Percentiles rank a stretch among this genome's conserved stretches.
phyloP scores from a whole-genome alignment of 2,888 invertebrate genomes.

The Drosophila mulleri region DNA sequence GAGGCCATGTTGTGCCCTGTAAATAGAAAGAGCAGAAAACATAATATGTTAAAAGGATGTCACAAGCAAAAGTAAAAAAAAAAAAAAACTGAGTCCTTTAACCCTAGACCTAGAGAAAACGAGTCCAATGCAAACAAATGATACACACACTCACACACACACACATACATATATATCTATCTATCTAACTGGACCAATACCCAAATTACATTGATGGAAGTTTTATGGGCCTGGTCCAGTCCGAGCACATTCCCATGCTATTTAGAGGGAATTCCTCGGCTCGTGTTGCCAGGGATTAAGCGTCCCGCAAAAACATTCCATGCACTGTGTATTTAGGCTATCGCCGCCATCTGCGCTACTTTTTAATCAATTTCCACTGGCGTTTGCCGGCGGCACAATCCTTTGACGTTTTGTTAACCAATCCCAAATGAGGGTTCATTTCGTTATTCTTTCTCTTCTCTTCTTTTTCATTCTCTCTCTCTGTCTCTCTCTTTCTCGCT shows the following conservation, averaged over 20 bases:
- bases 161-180: not conserved
- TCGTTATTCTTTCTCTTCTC: constrained; percentile 10
- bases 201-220: constrained; percentile 41
- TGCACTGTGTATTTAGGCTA: constrained; percentile 62
- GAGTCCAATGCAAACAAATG: constrained; percentile 22
- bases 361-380: constrained; percentile 76
- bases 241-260: constrained; percentile 44
- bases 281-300: constrained; percentile 41
- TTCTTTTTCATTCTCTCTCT: not conserved
- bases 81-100: not conserved
- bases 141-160: constrained; percentile 13
- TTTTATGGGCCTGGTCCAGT: constrained; percentile 35
- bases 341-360: constrained; percentile 46
- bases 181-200: constrained; percentile 24
- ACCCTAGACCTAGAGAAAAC: not conserved
- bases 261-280: constrained; percentile 31
- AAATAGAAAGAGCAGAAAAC: constrained; percentile 24
- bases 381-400: constrained; percentile 48
- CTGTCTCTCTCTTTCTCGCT: not conserved
- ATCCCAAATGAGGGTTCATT: constrained; percentile 45
- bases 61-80: constrained; percentile 1
- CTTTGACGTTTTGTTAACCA: constrained; percentile 54
- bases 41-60: constrained; percentile 54
- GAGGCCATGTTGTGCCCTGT: constrained; percentile 86
- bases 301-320: constrained; percentile 32